These are phyloP conservation scores for Rhabdomys dilectus DNA, from an alignment of 2,113 vertebrate species.

Conservation along the genomic window DNA sequence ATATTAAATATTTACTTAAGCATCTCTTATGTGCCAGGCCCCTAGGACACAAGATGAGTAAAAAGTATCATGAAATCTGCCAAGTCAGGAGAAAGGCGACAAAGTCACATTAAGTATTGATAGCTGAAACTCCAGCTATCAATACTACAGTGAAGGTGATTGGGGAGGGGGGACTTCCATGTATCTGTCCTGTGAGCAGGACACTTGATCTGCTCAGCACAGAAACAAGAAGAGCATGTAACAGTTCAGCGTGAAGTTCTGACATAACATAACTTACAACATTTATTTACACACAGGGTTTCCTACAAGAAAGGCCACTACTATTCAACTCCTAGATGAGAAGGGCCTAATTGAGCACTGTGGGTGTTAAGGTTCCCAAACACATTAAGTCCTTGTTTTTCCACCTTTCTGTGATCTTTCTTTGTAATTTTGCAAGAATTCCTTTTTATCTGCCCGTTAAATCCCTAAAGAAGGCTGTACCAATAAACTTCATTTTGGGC, in stretches of 20 bases:
- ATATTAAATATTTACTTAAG: constrained; percentile 16
- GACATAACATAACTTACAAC: too few species aligned
- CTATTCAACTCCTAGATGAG: constrained; percentile 41
- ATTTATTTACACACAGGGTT: constrained; percentile 45
- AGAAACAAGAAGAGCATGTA: neutral
- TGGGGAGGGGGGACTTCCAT: neutral
- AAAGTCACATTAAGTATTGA: neutral
- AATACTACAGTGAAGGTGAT: neutral
- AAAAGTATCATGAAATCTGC: neutral
- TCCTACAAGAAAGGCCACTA: constrained; percentile 34
- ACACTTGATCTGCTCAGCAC: neutral
- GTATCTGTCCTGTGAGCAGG: neutral
- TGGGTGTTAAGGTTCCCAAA: neutral
- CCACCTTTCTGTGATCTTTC: neutral
- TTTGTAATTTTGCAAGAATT: neutral
- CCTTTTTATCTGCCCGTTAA: constrained; percentile 26
- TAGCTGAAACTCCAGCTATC: neutral
- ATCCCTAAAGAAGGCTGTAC: constrained; percentile 1
- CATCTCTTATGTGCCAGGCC: neutral
- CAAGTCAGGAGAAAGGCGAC: neutral
- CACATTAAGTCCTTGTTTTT: constrained; percentile 49
- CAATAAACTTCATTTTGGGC: neutral
- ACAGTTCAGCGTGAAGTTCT: neutral
- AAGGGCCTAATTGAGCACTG: constrained; percentile 29
- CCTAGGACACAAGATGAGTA: neutral